Percentiles rank a stretch among this genome's conserved stretches.
Evolutionary conservation across 1,140 invertebrate genomes (phyloP).

Genomic region (Tetragonula clypearis): DNA sequence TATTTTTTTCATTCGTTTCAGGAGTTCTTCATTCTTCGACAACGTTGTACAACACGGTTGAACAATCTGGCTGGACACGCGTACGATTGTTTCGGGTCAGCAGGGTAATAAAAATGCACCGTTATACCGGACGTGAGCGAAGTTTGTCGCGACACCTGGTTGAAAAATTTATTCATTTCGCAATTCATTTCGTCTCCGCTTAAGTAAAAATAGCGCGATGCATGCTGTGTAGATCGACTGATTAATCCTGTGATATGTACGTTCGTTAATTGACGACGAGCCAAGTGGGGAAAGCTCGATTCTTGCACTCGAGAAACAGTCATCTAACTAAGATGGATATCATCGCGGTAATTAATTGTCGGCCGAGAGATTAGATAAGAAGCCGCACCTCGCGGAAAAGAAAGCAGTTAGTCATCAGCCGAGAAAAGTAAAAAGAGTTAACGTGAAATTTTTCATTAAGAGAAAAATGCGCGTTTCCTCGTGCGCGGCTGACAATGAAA

Average conservation of each 20-base stretch:
- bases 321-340: neutral
- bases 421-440: conserved; percentile 55
- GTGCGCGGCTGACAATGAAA: conserved; percentile 24
- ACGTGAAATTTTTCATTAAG: conserved; percentile 35
- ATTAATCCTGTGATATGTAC: neutral
- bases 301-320: conserved; percentile 10
- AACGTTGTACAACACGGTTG: neutral
- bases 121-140: conserved; percentile 33
- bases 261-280: neutral
- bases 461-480: conserved; percentile 36
- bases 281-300: neutral
- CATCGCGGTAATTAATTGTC: conserved; percentile 40
- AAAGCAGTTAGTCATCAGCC: conserved; percentile 21
- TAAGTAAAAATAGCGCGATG: neutral
- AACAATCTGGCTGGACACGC: neutral
- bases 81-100: conserved; percentile 54
- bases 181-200: conserved; percentile 4
- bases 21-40: neutral
- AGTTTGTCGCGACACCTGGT: conserved; percentile 43
- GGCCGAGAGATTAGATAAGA: conserved; percentile 16
- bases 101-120: conserved; percentile 59
- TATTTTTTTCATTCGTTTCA: neutral
- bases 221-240: neutral
- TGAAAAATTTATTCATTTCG: conserved; percentile 29
- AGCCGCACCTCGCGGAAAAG: conserved; percentile 40